phyloP scores from a whole-genome alignment of 2,113 vertebrate genomes.

The Mesembrinibis cayennensis region DNA sequence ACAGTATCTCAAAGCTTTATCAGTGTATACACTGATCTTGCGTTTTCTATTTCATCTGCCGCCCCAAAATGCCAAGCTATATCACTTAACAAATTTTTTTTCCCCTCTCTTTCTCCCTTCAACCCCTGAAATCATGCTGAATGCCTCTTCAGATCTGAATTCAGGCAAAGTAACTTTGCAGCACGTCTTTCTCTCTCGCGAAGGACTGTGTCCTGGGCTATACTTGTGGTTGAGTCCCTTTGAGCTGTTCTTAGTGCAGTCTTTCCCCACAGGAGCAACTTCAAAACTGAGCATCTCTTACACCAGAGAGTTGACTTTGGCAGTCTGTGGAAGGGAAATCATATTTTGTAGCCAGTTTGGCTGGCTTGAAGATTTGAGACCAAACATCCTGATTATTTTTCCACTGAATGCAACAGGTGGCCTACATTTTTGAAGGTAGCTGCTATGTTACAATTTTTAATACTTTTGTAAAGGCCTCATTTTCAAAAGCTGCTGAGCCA shows the following conservation, averaged over 20 bases:
- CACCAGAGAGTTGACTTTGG: neutral
- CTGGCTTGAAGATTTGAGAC: neutral
- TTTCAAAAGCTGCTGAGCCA: neutral
- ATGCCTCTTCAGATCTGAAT: neutral
- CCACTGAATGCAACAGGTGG: neutral
- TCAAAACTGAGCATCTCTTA: neutral
- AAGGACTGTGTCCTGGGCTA: neutral
- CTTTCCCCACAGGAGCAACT: neutral
- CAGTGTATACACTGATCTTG: neutral
- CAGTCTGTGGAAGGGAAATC: neutral
- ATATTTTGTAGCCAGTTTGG: neutral
- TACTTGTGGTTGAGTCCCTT: neutral
- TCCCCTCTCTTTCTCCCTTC: neutral
- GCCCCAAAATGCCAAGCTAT: neutral
- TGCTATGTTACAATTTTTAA: neutral
- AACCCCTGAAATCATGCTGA: neutral
- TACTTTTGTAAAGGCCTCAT: neutral
- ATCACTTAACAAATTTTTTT: neutral
- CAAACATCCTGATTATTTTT: neutral
- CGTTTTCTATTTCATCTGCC: neutral
- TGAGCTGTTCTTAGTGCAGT: neutral
- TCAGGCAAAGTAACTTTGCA: neutral
- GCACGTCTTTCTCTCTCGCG: accelerated
- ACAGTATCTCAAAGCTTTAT: neutral
- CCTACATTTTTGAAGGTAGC: neutral